Base-by-base conservation (phyloP, 1,140 invertebrate genomes). In the Onthophagus taurus region DNA sequence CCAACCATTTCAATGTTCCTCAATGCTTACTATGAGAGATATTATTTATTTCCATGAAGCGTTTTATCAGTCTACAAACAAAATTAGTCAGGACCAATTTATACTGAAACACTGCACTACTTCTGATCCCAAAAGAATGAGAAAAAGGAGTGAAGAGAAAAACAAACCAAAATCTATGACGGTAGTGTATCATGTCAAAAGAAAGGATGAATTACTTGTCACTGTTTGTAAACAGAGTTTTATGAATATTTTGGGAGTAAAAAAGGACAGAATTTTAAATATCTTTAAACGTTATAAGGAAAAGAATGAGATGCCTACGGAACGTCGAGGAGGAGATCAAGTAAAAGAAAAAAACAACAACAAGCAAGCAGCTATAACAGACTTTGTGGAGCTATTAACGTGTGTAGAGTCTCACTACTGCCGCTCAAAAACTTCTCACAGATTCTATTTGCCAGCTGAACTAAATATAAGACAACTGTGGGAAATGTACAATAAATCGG, bases 201-300 rank as follows among this genome's bases (percentile, higher is more conserved):
- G 35, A 37, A 21, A 21, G 16, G 3, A 37, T 37, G 35, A 19
- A 21, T 37, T 37, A 37, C 16, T 17, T 12, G 35, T 37, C 3
- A 17, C 35, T 19, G 35, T 37, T 17, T 37, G 19, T 37, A 37
- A 19, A 37, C 16, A 37, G 19, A 21, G 16, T 4, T 37, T 37
- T 37, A 17, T 19, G 19, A 21, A 37, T 37, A 37, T 37, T 21
- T 37, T 37, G 35, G 35, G 35, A 19, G 16, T 37, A 37, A 37
- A 37, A 21, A 2, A 37, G 19, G 35, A 37, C 21, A 17, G 35
- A 37, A 37, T 37, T 37, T 37, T 37, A 21, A 37, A 37, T 37
- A 37, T 37, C 19, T 19, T 37, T 16, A 37, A 37, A 21, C 16
- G 19, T 21, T 37, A 37, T 18, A 37, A 37, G 35, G 35, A 37